Base-by-base conservation (phyloP, 2,888 invertebrate species). In the Acronicta leporina region DNA sequence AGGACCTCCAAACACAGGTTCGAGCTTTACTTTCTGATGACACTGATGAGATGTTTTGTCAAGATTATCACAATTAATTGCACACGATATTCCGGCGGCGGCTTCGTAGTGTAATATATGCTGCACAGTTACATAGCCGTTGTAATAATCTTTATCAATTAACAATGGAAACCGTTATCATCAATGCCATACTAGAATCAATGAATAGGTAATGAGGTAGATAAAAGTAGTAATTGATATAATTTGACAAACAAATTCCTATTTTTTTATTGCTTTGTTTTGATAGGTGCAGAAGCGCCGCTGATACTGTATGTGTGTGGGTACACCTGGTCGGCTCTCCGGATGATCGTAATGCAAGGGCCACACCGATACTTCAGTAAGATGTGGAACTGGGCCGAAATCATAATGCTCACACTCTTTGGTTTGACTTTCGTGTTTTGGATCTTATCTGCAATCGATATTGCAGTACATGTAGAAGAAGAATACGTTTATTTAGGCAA, bases 321-420 rank as follows among this genome's bases (percentile, higher is more conserved):
- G 15, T 94, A 95, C 75, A 84, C 93, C 27, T 95, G 95, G 95
- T 94, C 94, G 1, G 92, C 95, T 14, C 80, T 95, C 16, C 91
- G 96, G 72, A 93, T 96, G 88, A 93, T 95, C 67, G 86, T 95
- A 62, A 89, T 95, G 66, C 93, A 95, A 77, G 96, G 96, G 0
- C 95, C 95, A 0, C 86, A 80, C 13, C 89, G 95, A 57, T 96
- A 95, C 84, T 95, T 96, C 79, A 87, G 87, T 33, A 90, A 92
- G 47, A 87, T 95, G 72, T 96, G 96, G 96, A 96, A 96, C 83
- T 95, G 95, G 95, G 95, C 95, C 68, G 96, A 96, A 68, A 85
- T 96, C n/a, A 83, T 95, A 44, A 96, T 95, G 90, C 92, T 96
- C 54, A 70, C 87, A 2, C 85, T 96, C 11, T 96, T 96, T 75